Base-by-base conservation (phyloP, 1,140 invertebrate species). In the Ephestia elutella region DNA sequence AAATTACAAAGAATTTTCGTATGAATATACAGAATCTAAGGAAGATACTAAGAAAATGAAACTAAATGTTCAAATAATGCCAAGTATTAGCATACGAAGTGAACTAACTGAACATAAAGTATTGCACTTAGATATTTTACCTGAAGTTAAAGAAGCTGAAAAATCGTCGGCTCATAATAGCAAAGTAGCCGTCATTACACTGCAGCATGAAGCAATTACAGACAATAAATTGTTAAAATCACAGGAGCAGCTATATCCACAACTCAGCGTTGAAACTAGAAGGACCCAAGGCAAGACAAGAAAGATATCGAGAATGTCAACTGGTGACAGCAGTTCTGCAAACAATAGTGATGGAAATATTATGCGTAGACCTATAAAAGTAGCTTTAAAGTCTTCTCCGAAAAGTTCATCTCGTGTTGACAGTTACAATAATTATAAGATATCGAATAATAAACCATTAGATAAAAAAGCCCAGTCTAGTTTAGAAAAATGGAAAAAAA, bases 101-200 rank as follows among this genome's bases (percentile, higher is more conserved):
- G 78, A 88, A 68, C 63, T 90, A n/a, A 90, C 74, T 48, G 73
- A 79, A 25, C 87, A 89, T 66, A 88, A 85, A 62, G 86, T 89
- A 38, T 74, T 87, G 55, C 77, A 83, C 20, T 66, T 89, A 63
- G 80, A 90, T 72, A 90, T 90, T 62, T 59, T 74, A 57, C 89
- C 89, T 5, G 70, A 81, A 49, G 54, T 11, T 51, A 66, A 49
- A 8, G 59, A 59, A 13, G 44, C 17, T 7, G 53, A 44, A 10
- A 58, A 69, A 38, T 57, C 59, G 50, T 44, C 54, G 19, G 49
- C 28, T 13, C 60, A 53, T 44, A 76, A 66, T 59, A 74, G 58
- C 20, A 90, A 89, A 68, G 66, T 85, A 53, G 75, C 68, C 48
- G 76, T 89, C 11, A 66, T 89, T 60, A 59, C 79, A 32, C 48